phyloP scores from a whole-genome alignment of 2,113 vertebrate species.

The Vulpes lagopus region DNA sequence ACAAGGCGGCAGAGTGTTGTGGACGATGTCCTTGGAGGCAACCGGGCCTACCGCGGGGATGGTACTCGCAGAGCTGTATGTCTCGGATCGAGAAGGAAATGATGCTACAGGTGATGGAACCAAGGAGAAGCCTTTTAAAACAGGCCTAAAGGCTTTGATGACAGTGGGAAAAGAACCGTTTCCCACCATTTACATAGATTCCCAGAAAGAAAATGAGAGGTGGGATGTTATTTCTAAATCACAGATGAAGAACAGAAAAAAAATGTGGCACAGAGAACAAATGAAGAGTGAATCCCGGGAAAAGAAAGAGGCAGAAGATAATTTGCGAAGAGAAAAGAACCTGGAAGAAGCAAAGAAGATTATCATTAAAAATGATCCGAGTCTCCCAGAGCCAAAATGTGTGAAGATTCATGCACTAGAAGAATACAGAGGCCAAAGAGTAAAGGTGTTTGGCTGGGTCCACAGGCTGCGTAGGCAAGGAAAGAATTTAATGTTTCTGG shows the following conservation, averaged over 20 bases:
- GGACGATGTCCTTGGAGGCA: too few species aligned
- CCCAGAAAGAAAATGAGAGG: slow-evolving; percentile 95
- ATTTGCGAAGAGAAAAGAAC: slow-evolving; percentile 95
- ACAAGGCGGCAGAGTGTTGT: too few species aligned
- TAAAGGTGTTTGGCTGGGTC: slow-evolving; percentile 98
- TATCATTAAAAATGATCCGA: slow-evolving; percentile 90
- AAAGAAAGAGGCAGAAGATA: slow-evolving; percentile 96
- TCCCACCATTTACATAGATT: slow-evolving; percentile 96
- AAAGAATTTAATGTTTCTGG: too few species aligned
- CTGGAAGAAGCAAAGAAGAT: slow-evolving; percentile 97
- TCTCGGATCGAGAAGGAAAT: slow-evolving; percentile 93
- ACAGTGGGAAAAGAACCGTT: slow-evolving; percentile 95
- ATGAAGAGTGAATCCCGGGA: slow-evolving; percentile 93
- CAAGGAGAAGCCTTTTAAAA: slow-evolving; percentile 96
- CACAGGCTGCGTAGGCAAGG: slow-evolving; percentile 95
- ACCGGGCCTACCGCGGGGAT: too few species aligned
- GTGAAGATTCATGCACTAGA: slow-evolving; percentile 93
- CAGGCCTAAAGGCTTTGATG: slow-evolving; percentile 93
- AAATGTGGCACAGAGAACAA: slow-evolving; percentile 93
- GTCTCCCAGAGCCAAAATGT: slow-evolving; percentile 90
- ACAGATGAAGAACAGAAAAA: slow-evolving; percentile 96
- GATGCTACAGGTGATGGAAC: slow-evolving; percentile 94
- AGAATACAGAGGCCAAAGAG: slow-evolving; percentile 91
- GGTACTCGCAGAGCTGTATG: slow-evolving; percentile 90
- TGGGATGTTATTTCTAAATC: slow-evolving; percentile 98